Percentiles rank a stretch among this genome's conserved stretches.
These are phyloP conservation scores for Gobionotothen gibberifrons DNA, from an alignment of 2,797 vertebrate genomes.

Conservation along the genomic window DNA sequence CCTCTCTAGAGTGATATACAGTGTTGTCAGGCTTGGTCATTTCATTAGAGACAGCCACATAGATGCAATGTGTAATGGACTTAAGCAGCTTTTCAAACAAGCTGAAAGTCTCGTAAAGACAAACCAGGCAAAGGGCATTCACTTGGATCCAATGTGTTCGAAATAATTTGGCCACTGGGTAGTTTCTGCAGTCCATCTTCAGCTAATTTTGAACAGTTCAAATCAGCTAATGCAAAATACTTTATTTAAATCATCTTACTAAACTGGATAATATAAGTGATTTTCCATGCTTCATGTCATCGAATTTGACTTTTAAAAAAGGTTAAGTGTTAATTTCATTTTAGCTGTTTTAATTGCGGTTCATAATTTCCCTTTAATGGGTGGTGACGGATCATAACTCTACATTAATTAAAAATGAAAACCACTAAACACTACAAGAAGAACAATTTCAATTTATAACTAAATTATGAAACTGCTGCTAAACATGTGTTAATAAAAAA, in stretches of 20 bases:
- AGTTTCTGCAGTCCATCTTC: not conserved
- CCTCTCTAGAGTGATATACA: conserved; percentile 13
- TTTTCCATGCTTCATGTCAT: not conserved
- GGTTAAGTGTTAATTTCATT: not conserved
- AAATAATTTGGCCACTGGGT: not conserved
- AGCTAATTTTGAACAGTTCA: no score
- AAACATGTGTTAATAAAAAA: not conserved
- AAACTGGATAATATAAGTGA: not conserved
- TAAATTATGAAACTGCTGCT: not conserved
- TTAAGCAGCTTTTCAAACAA: conserved; percentile 22
- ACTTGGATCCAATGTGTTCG: conserved; percentile 7
- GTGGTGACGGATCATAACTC: not conserved
- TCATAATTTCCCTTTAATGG: not conserved
- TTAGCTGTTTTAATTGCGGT: not conserved
- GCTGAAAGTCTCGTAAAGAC: conserved; percentile 22
- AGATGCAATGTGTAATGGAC: conserved; percentile 19
- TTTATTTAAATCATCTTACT: no score
- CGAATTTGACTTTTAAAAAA: no score
- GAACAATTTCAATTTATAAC: not conserved
- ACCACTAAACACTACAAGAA: not conserved
- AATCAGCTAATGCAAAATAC: not conserved
- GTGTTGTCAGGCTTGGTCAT: conserved; percentile 12
- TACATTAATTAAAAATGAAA: not conserved
- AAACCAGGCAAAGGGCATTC: not conserved
- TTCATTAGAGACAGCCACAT: conserved; percentile 10